Evolutionary conservation across 2,888 invertebrate genomes (phyloP), one percentile per base, ranked within the genome.

Genomic region (Athalia rosae): DNA sequence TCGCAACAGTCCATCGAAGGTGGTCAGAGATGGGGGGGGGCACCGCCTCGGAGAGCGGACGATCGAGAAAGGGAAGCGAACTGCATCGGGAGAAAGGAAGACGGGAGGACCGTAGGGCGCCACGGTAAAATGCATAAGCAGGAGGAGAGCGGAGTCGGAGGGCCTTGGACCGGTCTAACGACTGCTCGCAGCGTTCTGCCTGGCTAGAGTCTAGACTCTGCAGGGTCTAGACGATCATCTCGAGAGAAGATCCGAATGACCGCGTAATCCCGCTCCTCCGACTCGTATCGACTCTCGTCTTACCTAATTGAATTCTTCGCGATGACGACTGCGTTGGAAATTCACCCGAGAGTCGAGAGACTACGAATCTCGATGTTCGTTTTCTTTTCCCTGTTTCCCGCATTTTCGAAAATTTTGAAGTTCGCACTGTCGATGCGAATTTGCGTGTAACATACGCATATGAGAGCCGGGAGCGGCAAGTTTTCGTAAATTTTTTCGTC

Each of bases 151-250:
- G 28, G 48, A n/a, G 41, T 50, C 28, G 47, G 47, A 13, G 71
- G 74, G 61, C 74, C 48, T 74, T 58, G 74, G 74, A 74, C 74
- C 74, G 74, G 74, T 74, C 61, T 62, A 74, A 28, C 28, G 28
- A 74, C 74, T 74, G 74, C 74, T 74, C 74, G 74, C 9, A 7
- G 1, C 47, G 61, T 74, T 74, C 74, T 61, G 74, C 61, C 59
- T 61, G 74, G 48, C 61, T 61, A 74, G 62, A 74, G 61, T 74
- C 74, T 74, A 74, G 74, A 74, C 74, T 59, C 61, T 59, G 61
- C 48, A 28, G 9, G 8, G 28, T n/a, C 9, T 53, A 71, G 28
- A 63, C 56, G 71, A 71, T 71, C 71, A 13, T 71, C 71, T 13
- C 11, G 71, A 71, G 9, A 71, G 41, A 58, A 56, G 58, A 45